Evolutionary conservation across 2,113 vertebrate species (phyloP).

Genomic region (Phalacrocorax aristotelis): DNA sequence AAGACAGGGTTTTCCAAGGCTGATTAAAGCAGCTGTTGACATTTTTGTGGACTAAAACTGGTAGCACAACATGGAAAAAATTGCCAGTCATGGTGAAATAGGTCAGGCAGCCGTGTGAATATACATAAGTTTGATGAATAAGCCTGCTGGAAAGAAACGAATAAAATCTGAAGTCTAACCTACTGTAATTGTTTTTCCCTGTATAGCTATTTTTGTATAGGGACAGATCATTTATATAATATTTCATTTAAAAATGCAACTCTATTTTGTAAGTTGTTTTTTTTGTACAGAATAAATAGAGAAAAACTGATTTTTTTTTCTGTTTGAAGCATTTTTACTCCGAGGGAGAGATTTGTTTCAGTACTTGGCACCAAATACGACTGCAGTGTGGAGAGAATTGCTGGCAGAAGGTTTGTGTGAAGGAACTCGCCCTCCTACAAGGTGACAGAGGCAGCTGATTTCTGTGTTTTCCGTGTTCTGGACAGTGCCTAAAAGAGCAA

Average conservation of each 20-base stretch:
- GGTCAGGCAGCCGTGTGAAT: neutral
- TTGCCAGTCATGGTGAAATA: neutral
- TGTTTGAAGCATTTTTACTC: neutral
- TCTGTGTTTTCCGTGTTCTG: neutral
- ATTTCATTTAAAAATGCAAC: neutral
- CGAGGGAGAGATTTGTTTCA: neutral
- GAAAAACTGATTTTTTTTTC: neutral
- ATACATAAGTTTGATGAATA: neutral
- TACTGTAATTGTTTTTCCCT: neutral
- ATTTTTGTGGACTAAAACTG: neutral
- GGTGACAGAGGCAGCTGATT: neutral
- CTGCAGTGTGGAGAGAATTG: neutral
- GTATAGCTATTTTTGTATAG: neutral
- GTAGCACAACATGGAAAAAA: slow-evolving; percentile 15
- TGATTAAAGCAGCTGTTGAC: neutral
- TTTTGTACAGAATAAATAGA: neutral
- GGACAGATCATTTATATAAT: neutral
- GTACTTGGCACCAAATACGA: neutral
- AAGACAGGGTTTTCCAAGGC: neutral
- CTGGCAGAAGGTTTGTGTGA: neutral
- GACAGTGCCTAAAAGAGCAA: neutral
- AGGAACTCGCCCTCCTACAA: neutral
- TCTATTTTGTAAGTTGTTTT: neutral
- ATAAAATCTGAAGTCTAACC: neutral
- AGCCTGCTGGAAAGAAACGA: neutral